These are phyloP conservation scores for Esox lucius DNA, from an alignment of 2,797 vertebrate species.

Conservation along the genomic window DNA sequence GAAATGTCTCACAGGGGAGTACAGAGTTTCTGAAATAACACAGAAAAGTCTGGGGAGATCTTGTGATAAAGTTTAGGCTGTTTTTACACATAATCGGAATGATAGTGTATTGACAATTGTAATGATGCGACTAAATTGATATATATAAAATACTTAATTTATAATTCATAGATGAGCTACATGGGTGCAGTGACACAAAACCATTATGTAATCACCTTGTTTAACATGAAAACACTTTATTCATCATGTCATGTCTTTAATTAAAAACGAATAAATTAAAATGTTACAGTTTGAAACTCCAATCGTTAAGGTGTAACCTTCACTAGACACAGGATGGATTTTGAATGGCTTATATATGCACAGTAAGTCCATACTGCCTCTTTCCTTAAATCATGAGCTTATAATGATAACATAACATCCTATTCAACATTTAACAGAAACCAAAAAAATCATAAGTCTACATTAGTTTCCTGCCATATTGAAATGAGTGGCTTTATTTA, in stretches of 20 bases:
- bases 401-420: constrained; percentile 47
- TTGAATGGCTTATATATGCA: constrained; percentile 62
- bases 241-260: constrained; percentile 61
- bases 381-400: constrained; percentile 46
- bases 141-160: neutral
- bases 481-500: constrained; percentile 58
- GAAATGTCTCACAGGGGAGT: neutral
- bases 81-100: neutral
- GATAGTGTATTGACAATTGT: neutral
- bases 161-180: neutral
- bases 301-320: constrained; percentile 24
- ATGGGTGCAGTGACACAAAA: neutral
- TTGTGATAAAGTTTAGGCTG: neutral
- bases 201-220: constrained; percentile 29
- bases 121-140: neutral
- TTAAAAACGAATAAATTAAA: constrained; percentile 70
- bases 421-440: constrained; percentile 68
- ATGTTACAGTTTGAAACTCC: constrained; percentile 56
- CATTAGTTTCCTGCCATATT: constrained; percentile 61
- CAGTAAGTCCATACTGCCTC: constrained; percentile 20
- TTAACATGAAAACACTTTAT: constrained; percentile 79
- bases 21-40: constrained; percentile 5
- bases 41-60: neutral
- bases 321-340: constrained; percentile 49
- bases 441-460: constrained; percentile 69